These are phyloP conservation scores for Rhingia rostrata DNA, from an alignment of 2,888 invertebrate genomes.

Conservation along the genomic window DNA sequence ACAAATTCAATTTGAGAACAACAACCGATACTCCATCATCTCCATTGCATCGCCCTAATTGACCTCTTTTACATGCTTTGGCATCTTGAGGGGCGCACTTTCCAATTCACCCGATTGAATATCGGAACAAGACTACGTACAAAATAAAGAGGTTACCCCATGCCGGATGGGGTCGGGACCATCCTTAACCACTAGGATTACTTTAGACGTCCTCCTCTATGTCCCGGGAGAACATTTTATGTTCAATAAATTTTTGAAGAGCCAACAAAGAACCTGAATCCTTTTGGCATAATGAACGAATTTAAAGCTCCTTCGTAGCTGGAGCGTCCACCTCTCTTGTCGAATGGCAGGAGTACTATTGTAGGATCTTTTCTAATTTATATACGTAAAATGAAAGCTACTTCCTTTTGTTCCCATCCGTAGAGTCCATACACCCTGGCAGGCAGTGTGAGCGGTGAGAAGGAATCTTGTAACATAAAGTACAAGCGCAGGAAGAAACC, in stretches of 20 bases:
- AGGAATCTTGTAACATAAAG: slow-evolving; percentile 17
- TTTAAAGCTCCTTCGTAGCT: slow-evolving; percentile 36
- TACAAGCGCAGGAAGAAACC: slow-evolving; percentile 4
- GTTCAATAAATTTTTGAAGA: slow-evolving; percentile 69
- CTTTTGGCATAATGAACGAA: slow-evolving; percentile 66
- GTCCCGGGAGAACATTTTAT: slow-evolving; percentile 50
- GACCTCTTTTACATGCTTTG: slow-evolving; percentile 11
- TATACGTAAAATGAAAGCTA: slow-evolving; percentile 60
- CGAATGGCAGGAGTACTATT: slow-evolving; percentile 4
- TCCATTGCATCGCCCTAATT: slow-evolving; percentile 34
- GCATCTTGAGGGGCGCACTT: slow-evolving; percentile 13
- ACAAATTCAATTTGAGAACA: slow-evolving; percentile 51
- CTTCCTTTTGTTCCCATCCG: slow-evolving; percentile 51
- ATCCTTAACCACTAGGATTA: slow-evolving; percentile 37
- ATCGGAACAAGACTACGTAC: slow-evolving; percentile 39
- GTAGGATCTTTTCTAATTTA: slow-evolving; percentile 67
- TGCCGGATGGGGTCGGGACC: slow-evolving; percentile 5
- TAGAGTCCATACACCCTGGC: background rate
- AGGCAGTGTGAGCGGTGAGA: background rate
- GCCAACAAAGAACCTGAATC: slow-evolving; percentile 61
- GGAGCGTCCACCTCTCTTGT: slow-evolving; percentile 6
- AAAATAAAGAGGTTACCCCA: background rate
- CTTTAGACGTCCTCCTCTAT: slow-evolving; percentile 12
- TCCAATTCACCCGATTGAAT: slow-evolving; percentile 44
- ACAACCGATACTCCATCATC: slow-evolving; percentile 15